Evolutionary conservation across 2,888 invertebrate species (phyloP).

Genomic region (Eudasyphora cyanicolor): DNA sequence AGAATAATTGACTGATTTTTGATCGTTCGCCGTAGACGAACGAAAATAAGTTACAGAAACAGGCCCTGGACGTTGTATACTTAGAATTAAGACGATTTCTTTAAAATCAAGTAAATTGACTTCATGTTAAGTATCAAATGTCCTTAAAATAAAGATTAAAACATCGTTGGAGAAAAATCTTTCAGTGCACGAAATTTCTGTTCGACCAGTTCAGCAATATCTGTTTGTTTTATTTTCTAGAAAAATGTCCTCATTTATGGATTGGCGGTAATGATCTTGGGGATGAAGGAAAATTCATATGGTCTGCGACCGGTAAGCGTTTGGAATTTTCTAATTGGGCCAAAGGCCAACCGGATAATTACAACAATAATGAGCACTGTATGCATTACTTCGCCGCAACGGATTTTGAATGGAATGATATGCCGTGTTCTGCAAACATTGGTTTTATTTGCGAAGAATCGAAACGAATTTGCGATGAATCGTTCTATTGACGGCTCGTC

Average conservation of each 20-base stretch:
- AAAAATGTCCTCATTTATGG: conserved; percentile 16
- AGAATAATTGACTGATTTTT: too few species aligned
- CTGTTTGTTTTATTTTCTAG: neutral
- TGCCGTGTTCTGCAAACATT: neutral
- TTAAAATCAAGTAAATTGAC: too few species aligned
- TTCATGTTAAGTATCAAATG: too few species aligned
- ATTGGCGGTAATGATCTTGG: conserved; percentile 33
- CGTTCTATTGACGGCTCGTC: conserved; percentile 29
- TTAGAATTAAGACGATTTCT: too few species aligned
- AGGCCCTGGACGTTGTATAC: too few species aligned
- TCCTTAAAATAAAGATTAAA: too few species aligned
- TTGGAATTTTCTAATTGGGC: conserved; percentile 43
- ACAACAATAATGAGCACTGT: neutral
- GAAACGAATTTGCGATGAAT: conserved; percentile 60
- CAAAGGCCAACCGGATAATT: conserved; percentile 17
- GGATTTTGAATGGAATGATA: conserved; percentile 45
- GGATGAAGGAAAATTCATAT: neutral
- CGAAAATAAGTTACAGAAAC: too few species aligned
- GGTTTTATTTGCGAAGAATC: conserved; percentile 38
- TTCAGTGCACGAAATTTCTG: too few species aligned
- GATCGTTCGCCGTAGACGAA: too few species aligned
- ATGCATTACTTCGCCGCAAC: conserved; percentile 4
- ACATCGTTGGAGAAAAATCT: too few species aligned
- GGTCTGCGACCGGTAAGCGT: conserved; percentile 30
- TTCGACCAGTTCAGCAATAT: too few species aligned